Evolutionary conservation across 2,113 vertebrate genomes (phyloP), one percentile per base, ranked within the genome.

Genomic region (Phaetusa simplex): DNA sequence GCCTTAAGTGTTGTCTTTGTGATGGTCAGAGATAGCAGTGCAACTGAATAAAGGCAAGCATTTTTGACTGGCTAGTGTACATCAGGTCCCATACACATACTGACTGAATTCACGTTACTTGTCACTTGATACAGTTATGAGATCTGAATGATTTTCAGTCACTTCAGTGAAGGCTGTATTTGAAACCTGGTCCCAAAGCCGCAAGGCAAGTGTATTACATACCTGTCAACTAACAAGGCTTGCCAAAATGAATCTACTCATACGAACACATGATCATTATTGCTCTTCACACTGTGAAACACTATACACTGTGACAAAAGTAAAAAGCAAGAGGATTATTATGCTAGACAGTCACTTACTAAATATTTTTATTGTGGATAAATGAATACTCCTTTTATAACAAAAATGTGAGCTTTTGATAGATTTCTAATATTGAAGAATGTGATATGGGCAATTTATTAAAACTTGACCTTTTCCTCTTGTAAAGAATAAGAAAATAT

Each of bases 161-260:
- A 95, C 82, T 94, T 97, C 88, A 92, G 55, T 88, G 90, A 94
- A 97, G 85, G 64, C 89, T 95, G 86, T 61, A 26, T 93, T 95
- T 97, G 91, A 98, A 98, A 97, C 92, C 96, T 91, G 90, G 94
- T 95, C 96, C 93, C 86, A 93, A 95, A 97, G 93, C 95, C 73
- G 45, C 89, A 76, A 96, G 97, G 88, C 95, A 96, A 88, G 80
- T 87, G 78, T 91, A 83, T 96, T 95, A 81, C 70, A 79, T 95
- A 97, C 93, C 94, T 97, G 96, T 97, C 96, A 96, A 82, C 94
- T 97, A 97, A 91, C 84, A 92, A 91, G 96, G 66, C 85, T 87
- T 96, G 95, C 97, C 98, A 98, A 95, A 97, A 94, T 81, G 96
- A 95, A 97, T 96, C 96, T 97, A 94, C 87, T 98, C 91, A 65